Percentiles rank a stretch among this genome's conserved stretches.
Evolutionary conservation across 2,113 vertebrate genomes (phyloP).

Genomic region (Hydropotes inermis): DNA sequence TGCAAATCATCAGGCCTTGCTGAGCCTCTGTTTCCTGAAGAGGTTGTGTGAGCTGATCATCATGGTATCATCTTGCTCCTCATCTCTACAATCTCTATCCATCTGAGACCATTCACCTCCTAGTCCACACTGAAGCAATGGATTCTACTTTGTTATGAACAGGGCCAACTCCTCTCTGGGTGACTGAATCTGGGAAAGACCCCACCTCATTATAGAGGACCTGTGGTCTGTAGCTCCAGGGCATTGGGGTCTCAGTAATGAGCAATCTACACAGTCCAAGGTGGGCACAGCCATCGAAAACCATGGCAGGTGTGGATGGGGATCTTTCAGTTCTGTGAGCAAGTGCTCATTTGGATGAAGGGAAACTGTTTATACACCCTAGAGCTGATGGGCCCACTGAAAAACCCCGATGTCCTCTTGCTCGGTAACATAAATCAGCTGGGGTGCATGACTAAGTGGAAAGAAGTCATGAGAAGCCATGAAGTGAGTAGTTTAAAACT

Average conservation of each 20-base stretch:
- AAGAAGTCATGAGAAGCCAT: constrained; percentile 12
- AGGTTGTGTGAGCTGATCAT: neutral
- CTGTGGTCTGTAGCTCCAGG: neutral
- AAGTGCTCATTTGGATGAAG: neutral
- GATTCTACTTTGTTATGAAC: neutral
- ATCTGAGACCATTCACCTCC: neutral
- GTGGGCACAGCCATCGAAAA: neutral
- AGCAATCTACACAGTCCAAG: neutral
- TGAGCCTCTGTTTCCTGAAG: neutral
- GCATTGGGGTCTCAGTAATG: neutral
- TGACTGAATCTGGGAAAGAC: neutral
- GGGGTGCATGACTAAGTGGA: neutral
- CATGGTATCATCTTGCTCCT: neutral
- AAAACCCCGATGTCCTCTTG: neutral
- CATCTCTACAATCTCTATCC: neutral
- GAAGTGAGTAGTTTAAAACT: neutral
- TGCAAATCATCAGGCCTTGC: neutral
- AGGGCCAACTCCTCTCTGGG: neutral
- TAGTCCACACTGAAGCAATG: neutral
- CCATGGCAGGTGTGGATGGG: neutral
- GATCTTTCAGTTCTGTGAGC: neutral
- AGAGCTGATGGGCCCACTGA: neutral
- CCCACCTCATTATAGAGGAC: neutral
- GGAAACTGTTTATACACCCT: neutral
- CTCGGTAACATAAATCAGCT: neutral